phyloP scores from a whole-genome alignment of 2,113 vertebrate genomes.

The Antechinus flavipes region DNA sequence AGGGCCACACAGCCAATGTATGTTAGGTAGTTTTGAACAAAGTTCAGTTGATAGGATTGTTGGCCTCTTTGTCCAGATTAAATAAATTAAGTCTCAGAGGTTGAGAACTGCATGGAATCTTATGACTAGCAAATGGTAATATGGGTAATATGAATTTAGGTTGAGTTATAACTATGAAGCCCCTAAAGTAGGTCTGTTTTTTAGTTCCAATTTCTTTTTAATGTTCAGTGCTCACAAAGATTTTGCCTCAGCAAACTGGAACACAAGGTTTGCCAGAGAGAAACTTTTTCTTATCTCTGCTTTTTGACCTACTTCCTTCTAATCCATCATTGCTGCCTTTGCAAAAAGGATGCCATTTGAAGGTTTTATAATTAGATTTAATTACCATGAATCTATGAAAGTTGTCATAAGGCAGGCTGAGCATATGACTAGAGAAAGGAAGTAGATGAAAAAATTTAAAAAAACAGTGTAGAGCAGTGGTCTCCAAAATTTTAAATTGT shows the following conservation, averaged over 20 bases:
- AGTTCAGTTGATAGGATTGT: neutral
- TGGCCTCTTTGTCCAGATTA: neutral
- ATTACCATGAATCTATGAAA: conserved; percentile 25
- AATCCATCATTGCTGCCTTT: conserved; percentile 1
- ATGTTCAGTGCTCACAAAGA: neutral
- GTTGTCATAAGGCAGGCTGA: conserved; percentile 8
- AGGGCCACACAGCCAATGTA: neutral
- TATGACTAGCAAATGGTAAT: neutral
- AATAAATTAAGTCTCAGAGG: neutral
- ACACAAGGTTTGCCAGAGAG: neutral
- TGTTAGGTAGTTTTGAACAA: neutral
- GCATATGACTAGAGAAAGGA: neutral
- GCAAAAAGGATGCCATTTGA: neutral
- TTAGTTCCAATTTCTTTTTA: neutral
- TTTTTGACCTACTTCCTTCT: neutral
- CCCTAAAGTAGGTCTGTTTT: neutral
- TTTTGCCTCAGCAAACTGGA: neutral
- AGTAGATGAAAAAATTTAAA: neutral
- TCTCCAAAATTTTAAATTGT: neutral
- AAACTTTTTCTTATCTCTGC: neutral
- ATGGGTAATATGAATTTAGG: neutral
- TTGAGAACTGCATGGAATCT: neutral
- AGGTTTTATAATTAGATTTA: conserved; percentile 25
- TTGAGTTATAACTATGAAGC: neutral
- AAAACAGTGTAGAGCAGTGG: neutral